These are phyloP conservation scores for Caenorhabditis sinica DNA, from an alignment of 2,888 invertebrate species.

Conservation along the genomic window DNA sequence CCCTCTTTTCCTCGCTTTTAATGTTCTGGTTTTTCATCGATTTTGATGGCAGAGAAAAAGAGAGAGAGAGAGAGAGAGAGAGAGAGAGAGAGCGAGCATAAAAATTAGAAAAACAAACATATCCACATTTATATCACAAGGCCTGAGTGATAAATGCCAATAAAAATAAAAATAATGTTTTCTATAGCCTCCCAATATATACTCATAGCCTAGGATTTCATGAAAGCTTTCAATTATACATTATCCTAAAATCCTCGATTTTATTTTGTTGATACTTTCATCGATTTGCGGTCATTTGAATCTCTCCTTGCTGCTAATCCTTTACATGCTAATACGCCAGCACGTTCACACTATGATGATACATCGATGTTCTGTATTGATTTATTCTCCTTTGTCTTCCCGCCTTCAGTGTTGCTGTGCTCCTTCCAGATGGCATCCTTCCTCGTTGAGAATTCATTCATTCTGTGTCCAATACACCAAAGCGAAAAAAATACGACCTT, in stretches of 20 bases:
- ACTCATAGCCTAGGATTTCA: too few relatives aligned
- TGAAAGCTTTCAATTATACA: too few relatives aligned
- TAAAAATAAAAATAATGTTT: too few relatives aligned
- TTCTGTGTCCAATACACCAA: slow-evolving; percentile 7
- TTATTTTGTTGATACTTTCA: not conserved
- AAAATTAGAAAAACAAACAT: too few relatives aligned
- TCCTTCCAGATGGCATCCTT: slow-evolving; percentile 22
- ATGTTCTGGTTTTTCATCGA: slow-evolving; percentile 1
- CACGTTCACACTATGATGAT: too few relatives aligned
- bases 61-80: too few relatives aligned
- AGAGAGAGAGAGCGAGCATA: not conserved
- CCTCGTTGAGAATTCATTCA: slow-evolving; percentile 28
- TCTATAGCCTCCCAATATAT: too few relatives aligned
- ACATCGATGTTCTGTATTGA: not conserved
- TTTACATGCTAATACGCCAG: not conserved
- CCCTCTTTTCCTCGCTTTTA: not conserved
- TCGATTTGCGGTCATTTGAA: too few relatives aligned
- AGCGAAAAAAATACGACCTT: not conserved
- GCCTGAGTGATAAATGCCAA: too few relatives aligned
- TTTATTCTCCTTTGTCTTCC: slow-evolving; percentile 19
- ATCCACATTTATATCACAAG: too few relatives aligned
- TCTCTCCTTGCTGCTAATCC: not conserved
- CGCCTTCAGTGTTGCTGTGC: not conserved
- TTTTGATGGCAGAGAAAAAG: not conserved
- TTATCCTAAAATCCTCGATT: too few relatives aligned